These are phyloP conservation scores for Styela plicata DNA, from an alignment of 23 tunicate genomes.

Conservation along the genomic window DNA sequence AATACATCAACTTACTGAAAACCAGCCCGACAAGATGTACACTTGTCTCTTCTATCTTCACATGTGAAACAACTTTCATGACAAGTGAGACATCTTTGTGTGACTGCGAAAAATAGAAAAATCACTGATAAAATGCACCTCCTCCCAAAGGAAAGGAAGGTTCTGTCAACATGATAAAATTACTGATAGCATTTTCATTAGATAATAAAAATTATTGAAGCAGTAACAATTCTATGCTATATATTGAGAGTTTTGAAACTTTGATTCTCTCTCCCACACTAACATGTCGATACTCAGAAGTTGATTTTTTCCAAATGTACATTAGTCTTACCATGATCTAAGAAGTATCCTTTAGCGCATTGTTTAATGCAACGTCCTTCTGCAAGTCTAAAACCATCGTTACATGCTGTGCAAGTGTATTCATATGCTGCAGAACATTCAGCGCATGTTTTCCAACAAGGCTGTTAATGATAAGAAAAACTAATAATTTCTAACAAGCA, in stretches of 20 bases:
- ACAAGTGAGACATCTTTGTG: slow-evolving; percentile 59
- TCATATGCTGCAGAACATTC: slow-evolving; percentile 48
- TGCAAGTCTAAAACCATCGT: slow-evolving; percentile 23
- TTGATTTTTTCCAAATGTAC: not conserved
- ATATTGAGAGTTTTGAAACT: no score
- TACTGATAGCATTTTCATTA: no score
- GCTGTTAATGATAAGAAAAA: slow-evolving; percentile 28
- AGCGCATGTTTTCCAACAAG: slow-evolving; percentile 62
- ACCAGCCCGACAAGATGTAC: slow-evolving; percentile 72
- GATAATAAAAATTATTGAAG: no score
- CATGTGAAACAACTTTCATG: slow-evolving; percentile 64
- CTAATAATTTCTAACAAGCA: no score
- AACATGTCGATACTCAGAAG: no score
- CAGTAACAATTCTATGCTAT: no score
- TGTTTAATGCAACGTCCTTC: slow-evolving; percentile 56
- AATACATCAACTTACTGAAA: slow-evolving; percentile 76
- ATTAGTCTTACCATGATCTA: slow-evolving; percentile 33
- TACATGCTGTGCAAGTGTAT: slow-evolving; percentile 62
- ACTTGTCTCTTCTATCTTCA: slow-evolving; percentile 45
- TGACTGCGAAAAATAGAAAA: slow-evolving; percentile 23
- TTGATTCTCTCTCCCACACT: no score
- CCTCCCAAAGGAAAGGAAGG: no score
- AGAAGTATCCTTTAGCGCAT: slow-evolving; percentile 56
- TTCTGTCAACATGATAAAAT: no score
- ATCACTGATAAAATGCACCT: no score